Base-by-base conservation (phyloP, 2,888 invertebrate genomes). In the Antheraea yamamai region DNA sequence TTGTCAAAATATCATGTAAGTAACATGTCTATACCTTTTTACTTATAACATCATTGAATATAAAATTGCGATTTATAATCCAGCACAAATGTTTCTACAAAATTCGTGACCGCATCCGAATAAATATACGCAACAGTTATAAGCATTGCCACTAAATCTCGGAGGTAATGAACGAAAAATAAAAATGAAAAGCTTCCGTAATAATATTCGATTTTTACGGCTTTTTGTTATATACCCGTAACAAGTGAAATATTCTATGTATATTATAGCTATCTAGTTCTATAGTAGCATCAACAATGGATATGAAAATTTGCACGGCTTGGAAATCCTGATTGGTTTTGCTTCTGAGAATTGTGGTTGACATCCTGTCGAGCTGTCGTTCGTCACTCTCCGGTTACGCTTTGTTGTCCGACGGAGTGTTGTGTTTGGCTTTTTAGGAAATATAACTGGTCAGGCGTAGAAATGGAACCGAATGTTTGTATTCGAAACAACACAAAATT, bases 301-400 rank as follows among this genome's bases (percentile, higher is more conserved):
- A 70, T 70, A 70, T 70, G 70, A 70, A 39, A 70, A 70, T 70
- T 70, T 70, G n/a, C 39, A n/a, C 35, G 4, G 16, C 64, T 4
- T 66, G 20, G 39, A 70, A 39, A 70, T 39, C 20, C n/a, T 70
- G 70, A 70, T 70, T 70, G 70, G 70, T 70, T 70, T 70, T 10
- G 70, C 70, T 70, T 35, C n/a, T 39, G 70, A n/a, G 70, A 20
- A 39, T 70, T 70, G 70, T 39, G n/a, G 70, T 70, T 70, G 70
- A 70, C 39, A 39, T 70, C 23, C 39, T 10, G 70, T 39, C 39
- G 20, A 70, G n/a, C 39, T n/a, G 20, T 39, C 70, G 39, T n/a
- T 39, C 35, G 20, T 39, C 35, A 20, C 70, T 39, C 8, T 70
- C 39, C 35, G 3, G n/a, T 39, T 39, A 70, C 39, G 39, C 70